phyloP scores from a whole-genome alignment of 2,113 vertebrate genomes.

The Corythoichthys haematopterus region DNA sequence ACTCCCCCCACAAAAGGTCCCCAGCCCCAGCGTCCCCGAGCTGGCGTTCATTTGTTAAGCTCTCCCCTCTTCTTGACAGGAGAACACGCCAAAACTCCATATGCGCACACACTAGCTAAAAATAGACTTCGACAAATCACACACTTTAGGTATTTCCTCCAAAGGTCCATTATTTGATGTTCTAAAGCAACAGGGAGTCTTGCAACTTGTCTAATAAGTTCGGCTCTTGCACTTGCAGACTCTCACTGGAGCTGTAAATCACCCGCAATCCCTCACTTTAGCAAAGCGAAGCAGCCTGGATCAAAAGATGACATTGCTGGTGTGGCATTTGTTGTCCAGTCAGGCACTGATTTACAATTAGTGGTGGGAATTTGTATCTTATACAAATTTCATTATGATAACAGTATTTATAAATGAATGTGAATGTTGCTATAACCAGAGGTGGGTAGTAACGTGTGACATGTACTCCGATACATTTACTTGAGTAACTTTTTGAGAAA shows the following conservation, averaged over 20 bases:
- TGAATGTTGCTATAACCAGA: no score
- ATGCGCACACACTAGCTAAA: conserved; percentile 10
- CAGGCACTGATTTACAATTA: not conserved
- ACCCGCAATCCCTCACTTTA: not conserved
- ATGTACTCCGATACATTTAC: no score
- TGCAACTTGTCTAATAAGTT: conserved; percentile 2
- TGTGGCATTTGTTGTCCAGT: not conserved
- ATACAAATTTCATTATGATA: not conserved
- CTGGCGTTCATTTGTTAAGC: conserved; percentile 71
- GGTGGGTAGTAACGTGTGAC: no score
- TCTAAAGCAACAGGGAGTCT: conserved; percentile 8
- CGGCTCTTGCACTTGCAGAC: not conserved
- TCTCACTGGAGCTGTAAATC: not conserved
- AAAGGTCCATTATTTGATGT: conserved; percentile 5
- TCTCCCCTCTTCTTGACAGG: conserved; percentile 49
- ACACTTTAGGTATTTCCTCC: not conserved
- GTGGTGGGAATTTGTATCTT: not conserved
- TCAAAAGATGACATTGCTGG: not conserved
- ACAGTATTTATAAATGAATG: no score
- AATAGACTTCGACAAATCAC: not conserved
- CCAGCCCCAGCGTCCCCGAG: conserved; percentile 44
- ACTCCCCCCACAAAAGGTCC: conserved; percentile 49
- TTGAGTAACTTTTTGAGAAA: no score
- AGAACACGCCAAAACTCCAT: conserved; percentile 16
- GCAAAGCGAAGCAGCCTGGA: not conserved